Conservation (phyloP, 2,797 vertebrate species). For the Gouania willdenowi region DNA sequence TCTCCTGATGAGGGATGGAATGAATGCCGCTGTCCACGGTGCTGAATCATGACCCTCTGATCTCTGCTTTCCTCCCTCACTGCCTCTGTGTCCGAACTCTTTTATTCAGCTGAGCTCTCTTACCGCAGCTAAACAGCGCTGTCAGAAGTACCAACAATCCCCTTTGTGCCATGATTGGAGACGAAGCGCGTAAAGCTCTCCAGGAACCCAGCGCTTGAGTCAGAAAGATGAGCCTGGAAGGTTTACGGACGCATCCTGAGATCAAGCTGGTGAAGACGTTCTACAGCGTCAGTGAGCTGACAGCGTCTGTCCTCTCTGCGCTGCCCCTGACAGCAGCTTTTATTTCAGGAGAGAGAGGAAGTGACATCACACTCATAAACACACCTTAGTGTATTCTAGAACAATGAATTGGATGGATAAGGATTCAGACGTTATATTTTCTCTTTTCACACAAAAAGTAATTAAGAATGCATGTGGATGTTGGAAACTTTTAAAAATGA, state of each 20-base stretch:
- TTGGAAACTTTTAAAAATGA: too few species aligned
- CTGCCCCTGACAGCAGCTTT: too few species aligned
- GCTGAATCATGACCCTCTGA: slow-evolving; percentile 33
- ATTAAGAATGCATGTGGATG: too few species aligned
- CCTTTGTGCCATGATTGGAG: slow-evolving; percentile 62
- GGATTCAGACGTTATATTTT: too few species aligned
- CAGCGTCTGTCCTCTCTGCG: slow-evolving; percentile 30
- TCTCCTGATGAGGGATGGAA: too few species aligned
- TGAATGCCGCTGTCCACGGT: slow-evolving; percentile 74
- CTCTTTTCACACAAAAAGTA: too few species aligned
- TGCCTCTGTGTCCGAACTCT: neutral
- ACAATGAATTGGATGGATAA: too few species aligned
- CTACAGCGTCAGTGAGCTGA: slow-evolving; percentile 20
- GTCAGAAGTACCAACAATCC: slow-evolving; percentile 58
- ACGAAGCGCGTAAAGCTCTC: slow-evolving; percentile 36
- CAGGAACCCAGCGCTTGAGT: slow-evolving; percentile 45
- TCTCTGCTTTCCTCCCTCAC: neutral
- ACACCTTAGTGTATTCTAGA: too few species aligned
- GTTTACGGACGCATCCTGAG: slow-evolving; percentile 56
- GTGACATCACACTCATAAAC: slow-evolving; percentile 77
- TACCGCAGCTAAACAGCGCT: slow-evolving; percentile 66
- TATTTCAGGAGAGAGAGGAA: too few species aligned
- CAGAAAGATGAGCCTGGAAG: slow-evolving; percentile 21
- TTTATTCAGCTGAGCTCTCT: too few species aligned
- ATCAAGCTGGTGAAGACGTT: slow-evolving; percentile 47